Conservation (phyloP, 2,888 invertebrate species). For the Aleiodes leptofemur region DNA sequence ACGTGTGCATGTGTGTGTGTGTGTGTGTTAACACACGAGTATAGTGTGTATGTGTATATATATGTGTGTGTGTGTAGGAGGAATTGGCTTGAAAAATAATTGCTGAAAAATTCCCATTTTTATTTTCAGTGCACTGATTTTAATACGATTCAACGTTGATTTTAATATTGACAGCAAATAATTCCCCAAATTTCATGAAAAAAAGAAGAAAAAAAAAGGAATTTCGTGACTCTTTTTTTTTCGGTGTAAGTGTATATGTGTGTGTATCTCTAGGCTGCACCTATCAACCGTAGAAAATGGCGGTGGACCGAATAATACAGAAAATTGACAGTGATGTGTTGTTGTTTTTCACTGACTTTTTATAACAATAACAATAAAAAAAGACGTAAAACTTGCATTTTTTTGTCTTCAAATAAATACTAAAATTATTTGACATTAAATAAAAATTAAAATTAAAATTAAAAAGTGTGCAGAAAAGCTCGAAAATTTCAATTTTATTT, state of each 20-base stretch:
- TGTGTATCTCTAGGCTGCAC: constrained; percentile 44
- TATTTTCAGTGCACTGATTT: neutral
- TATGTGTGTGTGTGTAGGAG: too few relatives aligned
- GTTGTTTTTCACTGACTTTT: neutral
- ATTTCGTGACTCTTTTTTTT: constrained; percentile 31
- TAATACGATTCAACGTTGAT: too few relatives aligned
- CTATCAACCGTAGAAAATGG: constrained; percentile 60
- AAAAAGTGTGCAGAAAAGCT: too few relatives aligned
- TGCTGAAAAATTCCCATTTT: too few relatives aligned
- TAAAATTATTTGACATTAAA: too few relatives aligned
- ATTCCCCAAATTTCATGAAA: neutral
- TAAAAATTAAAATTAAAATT: too few relatives aligned
- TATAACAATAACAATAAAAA: neutral
- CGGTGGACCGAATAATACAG: constrained; percentile 52
- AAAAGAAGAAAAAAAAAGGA: neutral
- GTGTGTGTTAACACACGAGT: too few relatives aligned
- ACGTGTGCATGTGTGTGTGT: neutral
- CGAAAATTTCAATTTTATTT: neutral
- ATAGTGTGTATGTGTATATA: too few relatives aligned
- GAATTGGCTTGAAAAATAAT: neutral
- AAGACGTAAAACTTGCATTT: neutral
- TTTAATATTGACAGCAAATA: too few relatives aligned
- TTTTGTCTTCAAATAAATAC: neutral
- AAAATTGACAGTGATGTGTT: constrained; percentile 39
- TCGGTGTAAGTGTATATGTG: too few relatives aligned